A percentile compares a stretch with the other conserved stretches of the same genome.
These are phyloP conservation scores for Schlechtendalia chinensis DNA, from an alignment of 1,140 invertebrate species.

Conservation along the genomic window DNA sequence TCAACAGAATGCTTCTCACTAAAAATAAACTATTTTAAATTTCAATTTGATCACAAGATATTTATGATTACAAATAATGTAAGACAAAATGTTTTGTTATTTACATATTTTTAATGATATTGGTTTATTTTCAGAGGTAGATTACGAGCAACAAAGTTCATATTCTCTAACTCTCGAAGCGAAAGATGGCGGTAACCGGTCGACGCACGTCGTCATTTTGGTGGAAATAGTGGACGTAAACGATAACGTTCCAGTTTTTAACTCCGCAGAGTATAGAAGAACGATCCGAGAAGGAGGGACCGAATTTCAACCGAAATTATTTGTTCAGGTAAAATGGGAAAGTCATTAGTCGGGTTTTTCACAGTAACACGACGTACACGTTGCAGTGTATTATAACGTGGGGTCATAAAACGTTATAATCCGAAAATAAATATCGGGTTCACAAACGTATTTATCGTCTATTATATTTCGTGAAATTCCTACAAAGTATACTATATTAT, in stretches of 20 bases:
- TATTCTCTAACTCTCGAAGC: slow-evolving; percentile 76
- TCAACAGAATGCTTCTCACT: too few species aligned
- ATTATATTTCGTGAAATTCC: too few species aligned
- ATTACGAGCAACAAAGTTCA: slow-evolving; percentile 75
- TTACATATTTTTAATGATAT: too few species aligned
- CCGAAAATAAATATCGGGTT: too few species aligned
- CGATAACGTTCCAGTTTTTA: slow-evolving; percentile 79
- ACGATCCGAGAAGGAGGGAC: slow-evolving; percentile 71
- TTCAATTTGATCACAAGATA: neutral
- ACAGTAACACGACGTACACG: too few species aligned
- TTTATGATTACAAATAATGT: neutral
- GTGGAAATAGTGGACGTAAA: slow-evolving; percentile 76
- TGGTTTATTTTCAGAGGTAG: slow-evolving; percentile 55
- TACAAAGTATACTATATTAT: too few species aligned
- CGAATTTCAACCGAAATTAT: slow-evolving; percentile 73
- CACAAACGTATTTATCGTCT: too few species aligned
- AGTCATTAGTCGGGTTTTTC: too few species aligned
- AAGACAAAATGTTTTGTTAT: neutral
- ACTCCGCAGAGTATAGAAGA: slow-evolving; percentile 69
- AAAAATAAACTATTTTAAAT: too few species aligned
- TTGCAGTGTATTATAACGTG: too few species aligned
- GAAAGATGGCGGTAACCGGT: slow-evolving; percentile 71
- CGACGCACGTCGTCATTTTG: slow-evolving; percentile 67
- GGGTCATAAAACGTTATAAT: too few species aligned
- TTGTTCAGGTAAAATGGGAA: slow-evolving; percentile 61